Conservation (phyloP, 2,113 vertebrate genomes). For the Catharus minimus region DNA sequence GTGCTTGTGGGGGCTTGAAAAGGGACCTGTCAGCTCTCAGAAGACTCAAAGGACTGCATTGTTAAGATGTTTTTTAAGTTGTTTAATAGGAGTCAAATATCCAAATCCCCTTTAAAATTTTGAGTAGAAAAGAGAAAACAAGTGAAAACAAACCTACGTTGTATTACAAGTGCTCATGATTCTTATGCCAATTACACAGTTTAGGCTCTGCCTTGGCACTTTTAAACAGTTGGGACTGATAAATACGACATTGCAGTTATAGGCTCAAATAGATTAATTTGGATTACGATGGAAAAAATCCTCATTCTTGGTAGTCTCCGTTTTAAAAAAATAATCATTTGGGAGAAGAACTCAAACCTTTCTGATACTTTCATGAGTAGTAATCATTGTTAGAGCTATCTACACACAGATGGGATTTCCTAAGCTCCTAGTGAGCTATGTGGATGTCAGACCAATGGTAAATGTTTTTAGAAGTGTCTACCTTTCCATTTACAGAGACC, state of each 20-base stretch:
- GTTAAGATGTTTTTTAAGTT: constrained; percentile 6
- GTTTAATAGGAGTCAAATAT: constrained; percentile 1
- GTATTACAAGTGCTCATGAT: neutral
- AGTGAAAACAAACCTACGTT: neutral
- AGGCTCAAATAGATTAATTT: neutral
- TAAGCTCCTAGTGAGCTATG: neutral
- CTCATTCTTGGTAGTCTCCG: neutral
- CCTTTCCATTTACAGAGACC: neutral
- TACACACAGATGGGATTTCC: neutral
- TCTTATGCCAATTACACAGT: neutral
- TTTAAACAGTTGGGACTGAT: neutral
- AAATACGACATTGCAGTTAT: neutral
- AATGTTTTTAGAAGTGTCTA: neutral
- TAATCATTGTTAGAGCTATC: neutral
- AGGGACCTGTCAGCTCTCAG: neutral
- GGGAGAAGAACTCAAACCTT: neutral
- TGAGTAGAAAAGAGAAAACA: constrained; percentile 15
- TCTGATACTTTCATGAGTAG: neutral
- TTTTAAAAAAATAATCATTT: neutral
- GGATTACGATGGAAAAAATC: neutral
- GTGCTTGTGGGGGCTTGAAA: neutral
- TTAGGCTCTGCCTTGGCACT: neutral
- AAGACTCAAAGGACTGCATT: neutral
- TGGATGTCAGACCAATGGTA: neutral
- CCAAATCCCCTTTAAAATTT: constrained; percentile 35